Base-by-base conservation (phyloP, 1,140 invertebrate species). In the Hylaeus volcanicus region DNA sequence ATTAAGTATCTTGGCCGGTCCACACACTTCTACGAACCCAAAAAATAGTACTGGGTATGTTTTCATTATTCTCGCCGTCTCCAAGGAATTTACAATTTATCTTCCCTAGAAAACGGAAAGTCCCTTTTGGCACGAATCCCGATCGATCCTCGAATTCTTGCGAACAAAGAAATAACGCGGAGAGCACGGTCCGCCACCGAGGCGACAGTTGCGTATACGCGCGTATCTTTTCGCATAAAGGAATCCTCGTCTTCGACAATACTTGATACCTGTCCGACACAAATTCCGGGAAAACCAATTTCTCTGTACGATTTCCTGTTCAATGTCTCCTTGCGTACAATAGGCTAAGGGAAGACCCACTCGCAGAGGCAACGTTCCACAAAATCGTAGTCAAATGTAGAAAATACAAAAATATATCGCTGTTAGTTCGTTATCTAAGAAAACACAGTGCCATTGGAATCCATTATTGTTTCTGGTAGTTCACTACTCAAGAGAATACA, bases 221-320 rank as follows among this genome's bases (percentile, higher is more conserved):
- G 64, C 41, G 74, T 68, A 77, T 71, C 68, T 78, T 60, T 72
- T 51, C 74, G 75, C 53, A 72, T 45, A 78, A 78, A 78, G 53
- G 45, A 45, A 78, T 70, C 39, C 26, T 11, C 43, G 15, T 4
- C 43, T 26, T 2, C 61, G 53, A 78, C 68, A 66, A 82, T 78
- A 66, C 74, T 5, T 5, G 51, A 51, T 65, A 82, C 75, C 80
- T 65, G 80, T 14, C 74, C 51, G 74, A 78, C 9, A 12, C 37
- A 72, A 48, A 65, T 82, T 86, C 72, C 53, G 53, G 45, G 74
- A 55, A 81, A 56, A 74, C 1, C 68, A 72, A 71, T 55, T 9
- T n/a, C 55, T 51, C 6, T 2, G 4, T 11, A 12, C 41, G 26
- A 74, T 65, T 79, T 74, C 26, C 58, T 75, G 15, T 0, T 45